Evolutionary conservation across 2,113 vertebrate genomes (phyloP).

Genomic region (Grallaria varia): DNA sequence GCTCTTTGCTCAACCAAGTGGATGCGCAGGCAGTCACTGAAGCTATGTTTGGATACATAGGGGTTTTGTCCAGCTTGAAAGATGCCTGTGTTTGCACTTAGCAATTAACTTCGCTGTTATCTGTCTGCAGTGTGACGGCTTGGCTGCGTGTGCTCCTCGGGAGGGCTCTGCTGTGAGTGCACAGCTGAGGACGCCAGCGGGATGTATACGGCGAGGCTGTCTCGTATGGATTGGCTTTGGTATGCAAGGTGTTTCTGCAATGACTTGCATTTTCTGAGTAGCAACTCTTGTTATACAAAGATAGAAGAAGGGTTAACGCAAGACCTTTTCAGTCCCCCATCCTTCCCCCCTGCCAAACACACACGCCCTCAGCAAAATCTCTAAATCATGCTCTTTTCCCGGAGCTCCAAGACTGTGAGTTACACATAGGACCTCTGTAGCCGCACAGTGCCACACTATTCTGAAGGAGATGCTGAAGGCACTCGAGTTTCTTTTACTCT

Average conservation of each 20-base stretch:
- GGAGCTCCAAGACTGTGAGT: constrained; percentile 1
- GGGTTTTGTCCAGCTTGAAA: constrained; percentile 28
- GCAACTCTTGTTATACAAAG: background rate
- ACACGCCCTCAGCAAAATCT: constrained; percentile 28
- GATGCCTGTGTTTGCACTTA: constrained; percentile 1
- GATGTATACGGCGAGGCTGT: background rate
- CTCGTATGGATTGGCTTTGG: background rate
- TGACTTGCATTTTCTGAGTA: background rate
- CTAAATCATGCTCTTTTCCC: constrained; percentile 44
- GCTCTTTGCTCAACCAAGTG: constrained; percentile 13
- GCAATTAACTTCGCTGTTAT: constrained; percentile 12
- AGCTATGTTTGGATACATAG: background rate
- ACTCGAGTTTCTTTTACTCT: constrained; percentile 66
- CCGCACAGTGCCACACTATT: constrained; percentile 59
- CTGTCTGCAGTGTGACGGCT: background rate
- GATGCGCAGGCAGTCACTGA: background rate
- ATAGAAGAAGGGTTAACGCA: constrained; percentile 42
- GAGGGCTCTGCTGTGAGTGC: background rate
- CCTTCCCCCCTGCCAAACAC: background rate
- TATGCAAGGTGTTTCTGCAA: constrained; percentile 7
- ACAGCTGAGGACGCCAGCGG: background rate
- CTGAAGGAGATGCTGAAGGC: constrained; percentile 60
- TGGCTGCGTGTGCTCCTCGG: background rate
- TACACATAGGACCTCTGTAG: constrained; percentile 56
- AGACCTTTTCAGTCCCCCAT: background rate